A percentile compares a stretch with the other conserved stretches of the same genome.
Evolutionary conservation across 2,888 invertebrate genomes (phyloP).

Genomic region (Spialia ferax): DNA sequence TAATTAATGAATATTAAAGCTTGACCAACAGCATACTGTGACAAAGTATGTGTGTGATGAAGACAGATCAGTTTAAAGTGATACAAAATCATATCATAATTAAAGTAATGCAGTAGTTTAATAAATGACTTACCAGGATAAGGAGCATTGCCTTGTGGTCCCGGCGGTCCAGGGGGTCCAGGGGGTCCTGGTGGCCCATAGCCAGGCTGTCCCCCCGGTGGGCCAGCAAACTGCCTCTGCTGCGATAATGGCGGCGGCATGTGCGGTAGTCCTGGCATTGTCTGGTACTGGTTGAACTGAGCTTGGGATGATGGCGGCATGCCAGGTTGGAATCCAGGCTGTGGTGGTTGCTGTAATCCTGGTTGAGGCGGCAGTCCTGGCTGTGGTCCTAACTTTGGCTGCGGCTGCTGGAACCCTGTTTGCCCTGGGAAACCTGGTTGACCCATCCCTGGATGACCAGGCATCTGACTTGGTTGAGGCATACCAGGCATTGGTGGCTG

Average conservation of each 20-base stretch:
- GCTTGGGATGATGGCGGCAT: slow-evolving; percentile 43
- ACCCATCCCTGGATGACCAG: slow-evolving; percentile 26
- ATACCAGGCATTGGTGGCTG: slow-evolving; percentile 11
- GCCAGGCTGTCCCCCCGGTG: slow-evolving; percentile 57
- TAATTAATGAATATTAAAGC: no score
- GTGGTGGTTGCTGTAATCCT: slow-evolving; percentile 48
- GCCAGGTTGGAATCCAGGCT: slow-evolving; percentile 48
- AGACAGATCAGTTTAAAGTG: no score
- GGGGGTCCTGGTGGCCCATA: slow-evolving; percentile 57
- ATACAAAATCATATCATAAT: no score
- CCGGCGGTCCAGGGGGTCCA: background rate
- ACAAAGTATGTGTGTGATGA: no score
- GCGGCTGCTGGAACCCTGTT: slow-evolving; percentile 39
- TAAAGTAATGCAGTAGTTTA: background rate
- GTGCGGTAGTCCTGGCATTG: slow-evolving; percentile 51
- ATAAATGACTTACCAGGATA: slow-evolving; percentile 59
- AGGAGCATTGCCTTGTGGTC: slow-evolving; percentile 47
- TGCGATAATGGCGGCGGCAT: slow-evolving; percentile 69
- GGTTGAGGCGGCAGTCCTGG: slow-evolving; percentile 49
- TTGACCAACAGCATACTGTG: no score
- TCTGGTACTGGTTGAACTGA: slow-evolving; percentile 46
- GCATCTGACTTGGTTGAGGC: slow-evolving; percentile 19
- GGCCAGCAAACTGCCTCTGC: slow-evolving; percentile 64
- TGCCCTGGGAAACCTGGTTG: slow-evolving; percentile 21
- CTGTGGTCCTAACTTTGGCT: slow-evolving; percentile 34